Evolutionary conservation across 2,888 invertebrate species (phyloP), one percentile per base, ranked within the genome.

Genomic region (Drosophila diplacantha): DNA sequence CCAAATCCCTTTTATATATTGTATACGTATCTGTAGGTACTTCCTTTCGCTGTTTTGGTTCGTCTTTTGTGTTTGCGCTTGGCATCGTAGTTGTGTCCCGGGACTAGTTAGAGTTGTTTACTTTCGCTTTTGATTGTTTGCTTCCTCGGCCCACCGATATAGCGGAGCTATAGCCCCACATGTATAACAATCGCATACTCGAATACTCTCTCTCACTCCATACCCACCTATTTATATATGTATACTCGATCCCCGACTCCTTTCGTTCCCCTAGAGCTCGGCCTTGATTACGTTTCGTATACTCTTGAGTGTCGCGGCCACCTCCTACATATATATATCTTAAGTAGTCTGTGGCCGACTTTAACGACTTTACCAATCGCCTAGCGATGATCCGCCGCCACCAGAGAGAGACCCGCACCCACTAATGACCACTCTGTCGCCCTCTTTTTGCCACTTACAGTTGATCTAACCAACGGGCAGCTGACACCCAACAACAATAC

Each of bases 401-500:
- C 35, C 38, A 49, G 24, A 24, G 39, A 24, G 29, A 52, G 58
- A 31, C 49, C 53, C 49, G 39, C 57, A 56, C 52, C 46, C 61
- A 73, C 53, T 81, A 75, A 73, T 71, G 46, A 68, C 69, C 32
- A 24, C 9, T 34, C 31, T 62, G 34, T 58, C 18, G 43, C n/a
- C 57, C 66, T 65, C 69, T 73, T 75, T 72, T 72, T 81, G 67
- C 66, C 62, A 77, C 62, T 92, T 93, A 90, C 93, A 96, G 96
- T 96, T 93, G 96, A 96, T 92, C 93, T 96, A 91, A 94, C 95
- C 92, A 96, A 96, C 90, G 96, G 96, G 90, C 96, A 96, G 91
- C 93, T 96, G 90, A 96, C 96, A 89, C 96, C 96, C 90, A 96
- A 96, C 93, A 96, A 96, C 93, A 96, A 96, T 91, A 96, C 96